Conservation (phyloP, 1,140 invertebrate species). For the Drosophila ananassae region DNA sequence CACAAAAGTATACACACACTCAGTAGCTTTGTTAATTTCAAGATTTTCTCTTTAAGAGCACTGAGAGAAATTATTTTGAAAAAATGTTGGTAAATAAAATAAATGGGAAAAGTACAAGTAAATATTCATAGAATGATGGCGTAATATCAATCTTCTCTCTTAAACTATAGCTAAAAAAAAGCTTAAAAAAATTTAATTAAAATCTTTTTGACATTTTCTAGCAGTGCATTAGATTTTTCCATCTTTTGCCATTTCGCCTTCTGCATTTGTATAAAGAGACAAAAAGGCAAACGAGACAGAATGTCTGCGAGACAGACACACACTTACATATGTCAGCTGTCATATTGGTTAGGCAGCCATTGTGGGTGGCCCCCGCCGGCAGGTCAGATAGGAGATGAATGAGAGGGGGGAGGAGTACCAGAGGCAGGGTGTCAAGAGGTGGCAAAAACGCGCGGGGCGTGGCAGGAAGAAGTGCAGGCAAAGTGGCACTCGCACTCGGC, state of each 20-base stretch:
- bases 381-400: not conserved
- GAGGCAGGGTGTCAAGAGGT: not conserved
- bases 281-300: constrained; percentile 20
- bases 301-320: constrained; percentile 35
- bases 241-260: constrained; percentile 25
- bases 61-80: not conserved
- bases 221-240: constrained; percentile 15
- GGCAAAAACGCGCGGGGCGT: constrained; percentile 7
- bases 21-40: constrained; percentile 45
- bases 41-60: constrained; percentile 27
- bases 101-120: too few relatives aligned
- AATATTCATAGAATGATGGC: too few relatives aligned
- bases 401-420: not conserved
- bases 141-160: too few relatives aligned
- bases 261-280: constrained; percentile 46
- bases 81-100: not conserved
- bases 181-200: not conserved
- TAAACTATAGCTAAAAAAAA: too few relatives aligned
- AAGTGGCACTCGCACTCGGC: constrained; percentile 76
- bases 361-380: not conserved
- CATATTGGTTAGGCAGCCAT: constrained; percentile 63
- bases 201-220: not conserved
- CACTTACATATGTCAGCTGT: constrained; percentile 79
- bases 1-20: constrained; percentile 18
- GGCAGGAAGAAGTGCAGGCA: constrained; percentile 55